Percentiles rank a stretch among this genome's conserved stretches.
phyloP scores from a whole-genome alignment of 2,888 invertebrate species.

The Catocala nupta region DNA sequence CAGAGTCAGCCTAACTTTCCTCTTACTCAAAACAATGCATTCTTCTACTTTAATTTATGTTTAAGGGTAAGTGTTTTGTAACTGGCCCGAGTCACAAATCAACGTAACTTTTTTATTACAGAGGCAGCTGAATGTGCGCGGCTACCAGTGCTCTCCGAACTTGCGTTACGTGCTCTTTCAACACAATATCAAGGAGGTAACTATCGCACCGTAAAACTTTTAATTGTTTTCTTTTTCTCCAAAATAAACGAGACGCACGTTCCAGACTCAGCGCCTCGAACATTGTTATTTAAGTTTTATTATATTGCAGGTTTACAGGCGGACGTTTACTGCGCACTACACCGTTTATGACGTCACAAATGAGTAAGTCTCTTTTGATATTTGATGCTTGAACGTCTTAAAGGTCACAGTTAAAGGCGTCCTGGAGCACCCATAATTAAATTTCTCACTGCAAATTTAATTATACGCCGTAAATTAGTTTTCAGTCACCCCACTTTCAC shows the following conservation, averaged over 20 bases:
- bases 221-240: constrained; percentile 58
- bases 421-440: constrained; percentile 59
- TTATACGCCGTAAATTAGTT: constrained; percentile 64
- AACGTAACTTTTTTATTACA: constrained; percentile 77
- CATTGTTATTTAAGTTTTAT: constrained; percentile 55
- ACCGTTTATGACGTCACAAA: constrained; percentile 97
- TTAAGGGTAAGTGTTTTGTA: not conserved
- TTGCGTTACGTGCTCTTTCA: constrained; percentile 95
- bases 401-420: constrained; percentile 57
- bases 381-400: constrained; percentile 59
- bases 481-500: constrained; percentile 55
- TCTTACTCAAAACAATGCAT: constrained; percentile 23
- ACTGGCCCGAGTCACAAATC: constrained; percentile 18
- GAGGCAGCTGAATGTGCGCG: constrained; percentile 95
- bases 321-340: constrained; percentile 95
- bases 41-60: constrained; percentile 9
- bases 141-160: constrained; percentile 95
- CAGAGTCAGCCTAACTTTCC: constrained; percentile 35
- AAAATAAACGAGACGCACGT: constrained; percentile 50
- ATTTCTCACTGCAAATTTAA: constrained; percentile 65
- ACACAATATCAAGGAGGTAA: constrained; percentile 95
- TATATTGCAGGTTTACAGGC: constrained; percentile 92
- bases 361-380: constrained; percentile 90
- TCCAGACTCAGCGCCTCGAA: constrained; percentile 46
- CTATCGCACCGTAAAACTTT: constrained; percentile 57